Base-by-base conservation (phyloP, 2,888 invertebrate species). In the Anticlea derivata region DNA sequence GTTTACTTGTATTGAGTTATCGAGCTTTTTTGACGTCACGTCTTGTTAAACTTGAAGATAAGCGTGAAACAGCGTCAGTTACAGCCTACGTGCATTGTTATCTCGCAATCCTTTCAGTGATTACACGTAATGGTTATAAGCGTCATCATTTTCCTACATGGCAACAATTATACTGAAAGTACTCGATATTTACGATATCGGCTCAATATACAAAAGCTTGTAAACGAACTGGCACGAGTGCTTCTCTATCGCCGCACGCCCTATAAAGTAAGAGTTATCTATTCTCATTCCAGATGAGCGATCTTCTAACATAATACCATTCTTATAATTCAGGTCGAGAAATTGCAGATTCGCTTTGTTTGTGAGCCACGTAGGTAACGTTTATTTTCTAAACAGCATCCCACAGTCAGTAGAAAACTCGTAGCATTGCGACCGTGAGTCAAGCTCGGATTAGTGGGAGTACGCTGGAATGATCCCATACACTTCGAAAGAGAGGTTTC, bases 391-490 rank as follows among this genome's bases (percentile, higher is more conserved):
- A 61, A 60, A 65, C 64, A 65, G 54, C 40, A 50, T 50, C 55
- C 45, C 60, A 23, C 53, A 55, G 46, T 51, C 50, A 57, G 46
- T 61, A 60, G 55, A 63, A 60, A 57, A 67, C 58, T 58, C 63
- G 66, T 61, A 65, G 66, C 67, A 73, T 68, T 71, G 71, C 71
- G 62, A 68, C 67, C 72, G 66, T 70, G 78, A 76, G 70, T 77
- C 72, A 75, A 78, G 76, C 78, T 75, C 74, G 77, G 83, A 83
- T 86, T 83, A 82, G 77, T 78, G 73, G 70, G 71, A 79, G 76
- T 78, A 73, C 75, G 70, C 69, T 55, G 69, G 68, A 79, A 80
- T 74, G 72, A 74, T 78, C 69, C 67, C 69, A 61, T 70, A 64
- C 69, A 71, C 73, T 72, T 72, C 71, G 63, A 65, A 73, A 73